Conservation (phyloP, 2,888 invertebrate species). For the Leucophenga maculata region DNA sequence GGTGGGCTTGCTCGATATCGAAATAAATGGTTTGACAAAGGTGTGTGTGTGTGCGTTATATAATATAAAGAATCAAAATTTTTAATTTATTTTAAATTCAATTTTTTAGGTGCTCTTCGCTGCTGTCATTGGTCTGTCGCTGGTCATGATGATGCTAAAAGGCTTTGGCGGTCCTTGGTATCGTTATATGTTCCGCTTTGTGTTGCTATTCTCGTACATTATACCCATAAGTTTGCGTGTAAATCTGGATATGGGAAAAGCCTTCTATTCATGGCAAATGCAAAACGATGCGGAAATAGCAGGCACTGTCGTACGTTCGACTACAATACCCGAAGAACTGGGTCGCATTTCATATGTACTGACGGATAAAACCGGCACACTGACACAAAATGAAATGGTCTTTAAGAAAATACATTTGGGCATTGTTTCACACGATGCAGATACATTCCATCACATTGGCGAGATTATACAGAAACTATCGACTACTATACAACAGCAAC, state of each 20-base stretch:
- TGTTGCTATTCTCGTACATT: slow-evolving; percentile 98
- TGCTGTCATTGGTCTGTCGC: slow-evolving; percentile 90
- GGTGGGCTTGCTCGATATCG: slow-evolving; percentile 94
- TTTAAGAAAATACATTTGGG: slow-evolving; percentile 96
- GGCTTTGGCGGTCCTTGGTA: slow-evolving; percentile 98
- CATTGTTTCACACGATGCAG: slow-evolving; percentile 90
- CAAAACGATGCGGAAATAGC: slow-evolving; percentile 93
- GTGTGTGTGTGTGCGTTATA: slow-evolving; percentile 61
- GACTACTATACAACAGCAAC: slow-evolving; percentile 61
- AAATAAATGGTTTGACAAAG: slow-evolving; percentile 97
- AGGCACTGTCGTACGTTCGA: slow-evolving; percentile 95
- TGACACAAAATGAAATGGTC: slow-evolving; percentile 99
- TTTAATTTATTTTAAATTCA: neutral
- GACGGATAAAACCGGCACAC: slow-evolving; percentile 97
- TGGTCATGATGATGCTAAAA: slow-evolving; percentile 96
- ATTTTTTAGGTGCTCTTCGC: slow-evolving; percentile 81
- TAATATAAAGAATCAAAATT: slow-evolving; percentile 5
- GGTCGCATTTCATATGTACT: slow-evolving; percentile 97
- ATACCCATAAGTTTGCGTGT: slow-evolving; percentile 98
- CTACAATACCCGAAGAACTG: slow-evolving; percentile 98
- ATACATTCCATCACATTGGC: slow-evolving; percentile 71
- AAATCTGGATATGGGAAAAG: slow-evolving; percentile 98
- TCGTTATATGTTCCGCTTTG: slow-evolving; percentile 95
- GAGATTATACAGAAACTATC: slow-evolving; percentile 68
- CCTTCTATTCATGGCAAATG: slow-evolving; percentile 97